Conservation (phyloP, 2,113 vertebrate genomes). For the Dendropsophus ebraccatus region DNA sequence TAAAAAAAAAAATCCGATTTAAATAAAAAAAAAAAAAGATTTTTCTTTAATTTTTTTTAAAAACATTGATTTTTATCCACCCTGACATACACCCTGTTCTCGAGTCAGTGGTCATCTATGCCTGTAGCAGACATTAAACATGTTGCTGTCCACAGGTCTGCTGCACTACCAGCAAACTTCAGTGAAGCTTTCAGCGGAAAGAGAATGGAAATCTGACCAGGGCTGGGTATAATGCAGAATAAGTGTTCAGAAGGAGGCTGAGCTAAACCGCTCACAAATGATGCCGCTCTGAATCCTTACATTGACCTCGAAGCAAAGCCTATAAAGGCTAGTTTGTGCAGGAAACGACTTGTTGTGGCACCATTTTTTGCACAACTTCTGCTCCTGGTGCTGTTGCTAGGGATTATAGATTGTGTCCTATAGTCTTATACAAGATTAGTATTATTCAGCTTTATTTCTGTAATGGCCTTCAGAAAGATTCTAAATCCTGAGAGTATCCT, state of each 20-base stretch:
- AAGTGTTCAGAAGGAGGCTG: slow-evolving; percentile 19
- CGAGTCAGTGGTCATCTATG: neutral
- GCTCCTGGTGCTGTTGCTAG: neutral
- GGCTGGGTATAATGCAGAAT: slow-evolving; percentile 40
- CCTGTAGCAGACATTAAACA: slow-evolving; percentile 31
- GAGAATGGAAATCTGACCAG: slow-evolving; percentile 35
- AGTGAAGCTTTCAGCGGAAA: too few relatives aligned
- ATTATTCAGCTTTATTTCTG: neutral
- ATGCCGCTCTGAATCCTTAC: neutral
- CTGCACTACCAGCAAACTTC: slow-evolving; percentile 6
- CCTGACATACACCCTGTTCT: too few relatives aligned
- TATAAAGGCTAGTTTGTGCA: neutral
- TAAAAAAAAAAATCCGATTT: too few relatives aligned
- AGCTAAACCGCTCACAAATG: neutral
- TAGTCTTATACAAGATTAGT: neutral
- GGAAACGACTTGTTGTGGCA: too few relatives aligned
- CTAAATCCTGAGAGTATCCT: neutral
- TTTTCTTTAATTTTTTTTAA: too few relatives aligned
- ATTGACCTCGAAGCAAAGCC: neutral
- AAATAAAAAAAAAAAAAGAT: too few relatives aligned
- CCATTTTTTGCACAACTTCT: too few relatives aligned
- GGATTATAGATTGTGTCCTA: neutral
- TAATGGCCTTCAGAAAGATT: neutral
- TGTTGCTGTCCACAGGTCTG: slow-evolving; percentile 53
- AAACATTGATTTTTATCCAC: too few relatives aligned